Conservation (phyloP, 2,113 vertebrate species). For the Rhabdornis inornatus region DNA sequence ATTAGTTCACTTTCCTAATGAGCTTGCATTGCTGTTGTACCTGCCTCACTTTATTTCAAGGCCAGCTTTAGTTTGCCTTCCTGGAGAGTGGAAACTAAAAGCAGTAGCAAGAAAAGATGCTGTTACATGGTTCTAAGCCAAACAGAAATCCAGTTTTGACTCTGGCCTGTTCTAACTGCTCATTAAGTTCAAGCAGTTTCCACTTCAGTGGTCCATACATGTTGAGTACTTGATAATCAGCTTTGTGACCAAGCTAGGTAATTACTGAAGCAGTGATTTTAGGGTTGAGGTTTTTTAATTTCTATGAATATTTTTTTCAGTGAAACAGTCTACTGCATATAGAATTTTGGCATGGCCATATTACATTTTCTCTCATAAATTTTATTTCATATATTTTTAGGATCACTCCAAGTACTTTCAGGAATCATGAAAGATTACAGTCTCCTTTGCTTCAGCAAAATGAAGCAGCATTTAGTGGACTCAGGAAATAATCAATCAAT, state of each 20-base stretch:
- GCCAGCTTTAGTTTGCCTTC: neutral
- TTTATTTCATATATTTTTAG: neutral
- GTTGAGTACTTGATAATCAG: neutral
- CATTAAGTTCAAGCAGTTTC: neutral
- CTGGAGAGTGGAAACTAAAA: neutral
- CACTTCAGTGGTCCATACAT: neutral
- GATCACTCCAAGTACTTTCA: neutral
- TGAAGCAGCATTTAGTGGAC: neutral
- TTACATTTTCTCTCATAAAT: neutral
- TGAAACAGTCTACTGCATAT: neutral
- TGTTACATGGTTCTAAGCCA: neutral
- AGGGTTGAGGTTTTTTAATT: neutral
- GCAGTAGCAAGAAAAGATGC: neutral
- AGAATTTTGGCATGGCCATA: neutral
- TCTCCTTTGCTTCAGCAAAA: neutral
- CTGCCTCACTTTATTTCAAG: neutral
- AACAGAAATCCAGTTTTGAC: neutral
- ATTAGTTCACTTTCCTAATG: neutral
- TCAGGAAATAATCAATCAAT: neutral
- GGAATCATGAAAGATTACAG: neutral
- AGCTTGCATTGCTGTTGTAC: neutral
- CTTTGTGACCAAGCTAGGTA: neutral
- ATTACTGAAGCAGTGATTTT: neutral
- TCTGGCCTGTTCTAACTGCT: neutral
- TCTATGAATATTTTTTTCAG: neutral